Evolutionary conservation across 2,888 invertebrate genomes (phyloP).

Genomic region (Drosophila fungiperda): DNA sequence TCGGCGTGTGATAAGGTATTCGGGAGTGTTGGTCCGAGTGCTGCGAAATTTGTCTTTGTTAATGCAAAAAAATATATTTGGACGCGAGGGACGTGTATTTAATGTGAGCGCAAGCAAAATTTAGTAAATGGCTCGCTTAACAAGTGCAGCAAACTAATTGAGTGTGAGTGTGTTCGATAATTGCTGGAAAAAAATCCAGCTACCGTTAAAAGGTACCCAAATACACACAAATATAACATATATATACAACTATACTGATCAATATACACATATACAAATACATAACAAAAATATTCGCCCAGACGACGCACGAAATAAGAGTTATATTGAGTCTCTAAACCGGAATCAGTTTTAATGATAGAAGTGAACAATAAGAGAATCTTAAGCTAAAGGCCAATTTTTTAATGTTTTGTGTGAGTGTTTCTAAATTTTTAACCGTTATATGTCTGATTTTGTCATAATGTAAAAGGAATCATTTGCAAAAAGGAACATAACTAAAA

Average conservation of each 20-base stretch:
- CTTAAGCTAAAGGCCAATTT: not conserved
- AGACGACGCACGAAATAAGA: slow-evolving; percentile 44
- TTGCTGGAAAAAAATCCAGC: not conserved
- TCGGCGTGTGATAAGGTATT: slow-evolving; percentile 17
- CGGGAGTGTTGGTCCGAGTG: not conserved
- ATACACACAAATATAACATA: not conserved
- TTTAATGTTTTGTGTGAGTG: not conserved
- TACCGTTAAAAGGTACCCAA: slow-evolving; percentile 2
- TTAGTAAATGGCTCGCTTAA: slow-evolving; percentile 18
- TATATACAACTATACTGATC: not conserved
- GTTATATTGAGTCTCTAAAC: slow-evolving; percentile 8
- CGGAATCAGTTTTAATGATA: slow-evolving; percentile 7
- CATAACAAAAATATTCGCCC: slow-evolving; percentile 36
- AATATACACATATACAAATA: not conserved
- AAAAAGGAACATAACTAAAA: slow-evolving; percentile 40
- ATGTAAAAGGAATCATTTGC: slow-evolving; percentile 37
- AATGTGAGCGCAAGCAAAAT: slow-evolving; percentile 12
- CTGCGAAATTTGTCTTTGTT: slow-evolving; percentile 20
- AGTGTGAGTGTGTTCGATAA: slow-evolving; percentile 9
- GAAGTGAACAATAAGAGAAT: not conserved
- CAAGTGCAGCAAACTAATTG: slow-evolving; percentile 12
- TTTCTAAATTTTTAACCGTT: slow-evolving; percentile 30
- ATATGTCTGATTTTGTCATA: slow-evolving; percentile 7
- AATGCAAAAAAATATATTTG: slow-evolving; percentile 31
- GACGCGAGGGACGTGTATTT: slow-evolving; percentile 27